Conservation (phyloP, 2,888 invertebrate species). For the Cylloceria caligata region DNA sequence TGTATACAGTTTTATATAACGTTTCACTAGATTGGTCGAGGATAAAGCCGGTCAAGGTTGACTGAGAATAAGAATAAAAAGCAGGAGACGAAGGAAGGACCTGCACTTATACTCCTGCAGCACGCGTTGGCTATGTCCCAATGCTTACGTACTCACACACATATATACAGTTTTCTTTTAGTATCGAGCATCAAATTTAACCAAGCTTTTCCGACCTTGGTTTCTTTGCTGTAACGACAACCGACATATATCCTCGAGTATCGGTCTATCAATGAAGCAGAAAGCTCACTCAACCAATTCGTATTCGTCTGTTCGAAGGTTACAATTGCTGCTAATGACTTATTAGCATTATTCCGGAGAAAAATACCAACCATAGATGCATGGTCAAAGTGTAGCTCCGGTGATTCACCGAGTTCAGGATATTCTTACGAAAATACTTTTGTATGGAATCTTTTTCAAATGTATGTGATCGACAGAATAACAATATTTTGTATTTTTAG, state of each 20-base stretch:
- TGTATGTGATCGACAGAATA: too few relatives aligned
- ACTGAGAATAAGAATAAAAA: conserved; percentile 27
- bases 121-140: conserved; percentile 40
- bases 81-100: conserved; percentile 8
- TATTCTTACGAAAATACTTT: not conserved
- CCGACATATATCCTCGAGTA: not conserved
- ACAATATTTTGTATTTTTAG: too few relatives aligned
- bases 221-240: not conserved
- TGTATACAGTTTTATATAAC: not conserved
- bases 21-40: conserved; percentile 10
- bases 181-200: not conserved
- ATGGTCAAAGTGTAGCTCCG: not conserved
- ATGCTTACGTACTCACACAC: not conserved
- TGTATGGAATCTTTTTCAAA: too few relatives aligned
- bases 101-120: conserved; percentile 9
- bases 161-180: not conserved
- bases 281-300: conserved; percentile 7
- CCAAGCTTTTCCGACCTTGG: conserved; percentile 19
- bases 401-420: not conserved
- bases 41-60: conserved; percentile 62
- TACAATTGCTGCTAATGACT: not conserved
- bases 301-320: not conserved
- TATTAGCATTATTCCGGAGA: not conserved
- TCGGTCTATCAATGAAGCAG: conserved; percentile 10
- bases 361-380: not conserved